These are phyloP conservation scores for Antidorcas marsupialis DNA, from an alignment of 2,113 vertebrate species.

Conservation along the genomic window DNA sequence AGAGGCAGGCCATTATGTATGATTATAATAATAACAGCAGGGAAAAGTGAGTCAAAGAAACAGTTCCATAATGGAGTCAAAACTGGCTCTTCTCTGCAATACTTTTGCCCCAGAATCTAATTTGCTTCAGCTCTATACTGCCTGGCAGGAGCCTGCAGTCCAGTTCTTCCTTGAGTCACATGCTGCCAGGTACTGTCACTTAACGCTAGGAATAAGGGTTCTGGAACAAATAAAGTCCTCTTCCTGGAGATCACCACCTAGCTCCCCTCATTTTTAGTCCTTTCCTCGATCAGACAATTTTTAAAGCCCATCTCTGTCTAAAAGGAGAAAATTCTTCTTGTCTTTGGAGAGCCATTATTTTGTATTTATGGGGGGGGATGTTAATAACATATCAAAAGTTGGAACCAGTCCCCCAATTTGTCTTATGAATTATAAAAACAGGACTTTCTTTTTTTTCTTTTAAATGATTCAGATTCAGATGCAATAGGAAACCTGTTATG, in stretches of 20 bases:
- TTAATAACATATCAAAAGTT: background rate
- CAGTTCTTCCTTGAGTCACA: background rate
- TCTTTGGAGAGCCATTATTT: background rate
- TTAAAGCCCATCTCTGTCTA: background rate
- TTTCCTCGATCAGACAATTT: background rate
- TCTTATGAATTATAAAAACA: background rate
- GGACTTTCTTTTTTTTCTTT: background rate
- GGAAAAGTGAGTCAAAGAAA: background rate
- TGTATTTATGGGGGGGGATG: background rate
- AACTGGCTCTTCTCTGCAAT: background rate
- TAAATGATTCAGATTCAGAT: background rate
- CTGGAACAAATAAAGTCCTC: background rate
- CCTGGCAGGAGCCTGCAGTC: background rate
- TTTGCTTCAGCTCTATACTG: background rate
- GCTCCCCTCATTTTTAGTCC: background rate
- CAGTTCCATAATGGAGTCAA: background rate
- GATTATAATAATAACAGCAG: background rate
- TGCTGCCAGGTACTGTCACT: background rate
- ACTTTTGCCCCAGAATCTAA: background rate
- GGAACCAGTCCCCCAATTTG: background rate
- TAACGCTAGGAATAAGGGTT: no score
- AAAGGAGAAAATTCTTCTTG: background rate
- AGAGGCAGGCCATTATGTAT: background rate
- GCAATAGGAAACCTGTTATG: background rate
- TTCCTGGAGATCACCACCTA: background rate